Evolutionary conservation across 1,140 invertebrate genomes (phyloP).

Genomic region (Euborellia annulipes): DNA sequence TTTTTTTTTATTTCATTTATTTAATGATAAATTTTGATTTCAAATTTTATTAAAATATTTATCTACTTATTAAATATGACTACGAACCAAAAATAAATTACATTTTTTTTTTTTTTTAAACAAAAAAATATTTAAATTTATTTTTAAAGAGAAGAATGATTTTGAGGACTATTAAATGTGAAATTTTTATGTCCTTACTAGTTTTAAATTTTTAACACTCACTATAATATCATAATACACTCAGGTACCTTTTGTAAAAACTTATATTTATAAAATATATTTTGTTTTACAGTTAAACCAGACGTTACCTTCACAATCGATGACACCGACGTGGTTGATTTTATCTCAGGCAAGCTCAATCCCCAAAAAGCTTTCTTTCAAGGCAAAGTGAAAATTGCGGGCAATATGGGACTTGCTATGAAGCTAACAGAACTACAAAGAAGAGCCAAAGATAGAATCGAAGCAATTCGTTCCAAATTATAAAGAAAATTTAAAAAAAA

Average conservation of each 20-base stretch:
- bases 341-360: slow-evolving; percentile 79
- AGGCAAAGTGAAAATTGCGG: slow-evolving; percentile 88
- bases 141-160: too few relatives aligned
- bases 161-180: too few relatives aligned
- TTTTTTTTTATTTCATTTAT: too few relatives aligned
- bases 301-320: slow-evolving; percentile 80
- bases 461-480: slow-evolving; percentile 52
- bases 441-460: slow-evolving; percentile 51
- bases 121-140: too few relatives aligned
- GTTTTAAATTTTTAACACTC: not conserved
- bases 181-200: too few relatives aligned
- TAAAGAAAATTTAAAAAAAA: slow-evolving; percentile 27
- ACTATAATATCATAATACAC: not conserved
- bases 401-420: slow-evolving; percentile 92
- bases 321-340: slow-evolving; percentile 69
- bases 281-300: slow-evolving; percentile 50
- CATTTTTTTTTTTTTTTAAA: too few relatives aligned
- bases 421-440: slow-evolving; percentile 77
- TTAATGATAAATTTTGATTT: too few relatives aligned
- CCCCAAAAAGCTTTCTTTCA: slow-evolving; percentile 96
- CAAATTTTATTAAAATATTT: too few relatives aligned
- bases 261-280: not conserved
- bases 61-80: too few relatives aligned
- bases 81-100: too few relatives aligned
- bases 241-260: too few relatives aligned